phyloP scores from a whole-genome alignment of 2,888 invertebrate species.

The Epicampocera succincta region DNA sequence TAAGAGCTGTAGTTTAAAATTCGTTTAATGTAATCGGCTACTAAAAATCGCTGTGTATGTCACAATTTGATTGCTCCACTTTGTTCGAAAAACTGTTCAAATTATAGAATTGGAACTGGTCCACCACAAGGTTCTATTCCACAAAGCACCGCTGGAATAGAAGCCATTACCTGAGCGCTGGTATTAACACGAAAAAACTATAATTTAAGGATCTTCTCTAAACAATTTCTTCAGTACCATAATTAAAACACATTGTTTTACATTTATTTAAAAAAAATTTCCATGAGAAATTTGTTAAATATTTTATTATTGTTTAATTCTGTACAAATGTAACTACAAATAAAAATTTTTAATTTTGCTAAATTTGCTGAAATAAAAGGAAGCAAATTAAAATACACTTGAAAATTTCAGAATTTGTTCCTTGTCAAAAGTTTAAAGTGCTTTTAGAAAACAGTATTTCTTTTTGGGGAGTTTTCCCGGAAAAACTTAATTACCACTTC shows the following conservation, averaged over 20 bases:
- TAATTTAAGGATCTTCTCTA: too few species aligned
- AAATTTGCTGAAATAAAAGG: conserved; percentile 31
- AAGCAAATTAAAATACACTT: conserved; percentile 35
- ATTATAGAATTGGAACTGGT: too few species aligned
- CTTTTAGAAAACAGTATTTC: conserved; percentile 21
- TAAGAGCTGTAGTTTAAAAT: too few species aligned
- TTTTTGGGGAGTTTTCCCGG: conserved; percentile 28
- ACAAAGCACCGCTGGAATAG: too few species aligned
- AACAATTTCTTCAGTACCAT: not conserved
- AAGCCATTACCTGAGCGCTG: too few species aligned
- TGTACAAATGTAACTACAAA: too few species aligned
- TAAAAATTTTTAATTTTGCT: conserved; percentile 6
- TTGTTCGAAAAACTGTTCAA: too few species aligned
- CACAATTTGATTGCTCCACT: too few species aligned
- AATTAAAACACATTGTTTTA: conserved; percentile 59
- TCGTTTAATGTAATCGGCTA: too few species aligned
- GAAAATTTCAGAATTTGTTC: conserved; percentile 38
- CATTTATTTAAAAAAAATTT: conserved; percentile 71
- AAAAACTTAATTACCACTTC: not conserved
- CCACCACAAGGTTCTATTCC: too few species aligned
- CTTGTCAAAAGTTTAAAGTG: not conserved
- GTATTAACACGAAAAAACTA: too few species aligned
- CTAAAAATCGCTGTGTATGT: too few species aligned
- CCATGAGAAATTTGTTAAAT: conserved; percentile 71
- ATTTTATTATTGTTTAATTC: conserved; percentile 51